These are phyloP conservation scores for Globodera ellingtonae DNA, from an alignment of 1,140 invertebrate genomes.

Conservation along the genomic window DNA sequence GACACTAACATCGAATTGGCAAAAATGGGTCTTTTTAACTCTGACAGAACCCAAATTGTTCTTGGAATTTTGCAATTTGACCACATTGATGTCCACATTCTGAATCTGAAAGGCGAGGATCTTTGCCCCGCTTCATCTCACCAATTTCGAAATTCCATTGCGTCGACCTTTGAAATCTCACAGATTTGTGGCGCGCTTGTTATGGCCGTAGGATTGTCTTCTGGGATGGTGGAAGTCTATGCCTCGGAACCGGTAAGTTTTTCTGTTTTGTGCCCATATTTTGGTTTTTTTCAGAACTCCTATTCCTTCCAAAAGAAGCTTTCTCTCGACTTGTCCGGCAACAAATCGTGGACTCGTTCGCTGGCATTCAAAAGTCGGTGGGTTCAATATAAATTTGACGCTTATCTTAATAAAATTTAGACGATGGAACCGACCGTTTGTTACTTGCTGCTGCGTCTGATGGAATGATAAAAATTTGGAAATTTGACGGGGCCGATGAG, in stretches of 20 bases:
- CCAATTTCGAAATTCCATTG: not conserved
- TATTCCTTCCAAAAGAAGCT: not conserved
- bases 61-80: not conserved
- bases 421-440: not conserved
- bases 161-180: not conserved
- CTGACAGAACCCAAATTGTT: not conserved
- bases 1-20: not conserved
- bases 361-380: not conserved
- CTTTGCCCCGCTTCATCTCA: not conserved
- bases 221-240: not conserved
- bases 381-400: too few species aligned
- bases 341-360: not conserved
- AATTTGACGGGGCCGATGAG: conserved; percentile 48
- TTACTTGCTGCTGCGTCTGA: conserved; percentile 8
- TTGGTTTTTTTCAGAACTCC: not conserved
- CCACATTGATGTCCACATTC: not conserved
- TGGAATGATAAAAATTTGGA: conserved; percentile 62
- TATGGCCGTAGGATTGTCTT: not conserved
- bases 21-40: not conserved
- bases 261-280: not conserved
- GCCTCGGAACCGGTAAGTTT: not conserved
- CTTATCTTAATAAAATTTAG: too few species aligned
- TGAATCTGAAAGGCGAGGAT: not conserved
- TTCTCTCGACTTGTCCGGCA: not conserved
- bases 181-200: not conserved